Percentiles rank a stretch among this genome's conserved stretches.
phyloP scores from a whole-genome alignment of 2,888 invertebrate species.

The Phyllotreta cruciferae region DNA sequence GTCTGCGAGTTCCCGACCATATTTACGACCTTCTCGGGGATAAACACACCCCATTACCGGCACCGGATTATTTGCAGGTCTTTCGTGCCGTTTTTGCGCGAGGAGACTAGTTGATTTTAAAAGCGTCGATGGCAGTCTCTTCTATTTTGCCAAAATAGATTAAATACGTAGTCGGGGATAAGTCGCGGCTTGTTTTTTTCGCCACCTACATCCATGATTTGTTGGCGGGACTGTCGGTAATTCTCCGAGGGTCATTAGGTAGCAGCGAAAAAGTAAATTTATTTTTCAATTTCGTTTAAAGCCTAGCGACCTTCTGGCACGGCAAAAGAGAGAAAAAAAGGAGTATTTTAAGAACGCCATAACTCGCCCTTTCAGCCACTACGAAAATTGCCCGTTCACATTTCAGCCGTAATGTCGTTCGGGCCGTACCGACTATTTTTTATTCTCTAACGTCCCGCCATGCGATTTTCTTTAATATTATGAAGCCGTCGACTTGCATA shows the following conservation, averaged over 20 bases:
- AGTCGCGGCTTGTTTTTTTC: too few species aligned
- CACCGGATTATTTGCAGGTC: conserved; percentile 33
- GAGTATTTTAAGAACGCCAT: conserved; percentile 27
- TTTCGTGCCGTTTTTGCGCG: conserved; percentile 25
- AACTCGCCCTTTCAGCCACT: conserved; percentile 27
- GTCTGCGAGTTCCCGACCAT: conserved; percentile 47
- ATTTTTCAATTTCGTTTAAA: conserved; percentile 31
- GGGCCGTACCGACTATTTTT: conserved; percentile 27
- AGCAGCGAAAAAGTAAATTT: conserved; percentile 26
- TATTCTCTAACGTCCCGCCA: conserved; percentile 24
- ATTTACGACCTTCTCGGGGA: conserved; percentile 49
- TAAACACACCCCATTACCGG: conserved; percentile 44
- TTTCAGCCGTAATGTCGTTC: conserved; percentile 26
- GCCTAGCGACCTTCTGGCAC: conserved; percentile 25
- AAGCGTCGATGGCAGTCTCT: conserved; percentile 5
- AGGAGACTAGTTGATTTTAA: conserved; percentile 1
- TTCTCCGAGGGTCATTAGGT: conserved; percentile 28
- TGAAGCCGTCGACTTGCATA: conserved; percentile 42
- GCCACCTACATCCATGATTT: conserved; percentile 20
- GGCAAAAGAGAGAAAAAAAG: conserved; percentile 8
- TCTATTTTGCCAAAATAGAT: background rate
- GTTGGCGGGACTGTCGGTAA: conserved; percentile 18
- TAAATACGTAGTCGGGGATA: too few species aligned
- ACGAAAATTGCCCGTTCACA: conserved; percentile 30
- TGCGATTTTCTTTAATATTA: conserved; percentile 42